A percentile compares a stretch with the other conserved stretches of the same genome.
phyloP scores from a whole-genome alignment of 37 sponge, comb jelly and placozoan genomes.

The Ephydatia muelleri region DNA sequence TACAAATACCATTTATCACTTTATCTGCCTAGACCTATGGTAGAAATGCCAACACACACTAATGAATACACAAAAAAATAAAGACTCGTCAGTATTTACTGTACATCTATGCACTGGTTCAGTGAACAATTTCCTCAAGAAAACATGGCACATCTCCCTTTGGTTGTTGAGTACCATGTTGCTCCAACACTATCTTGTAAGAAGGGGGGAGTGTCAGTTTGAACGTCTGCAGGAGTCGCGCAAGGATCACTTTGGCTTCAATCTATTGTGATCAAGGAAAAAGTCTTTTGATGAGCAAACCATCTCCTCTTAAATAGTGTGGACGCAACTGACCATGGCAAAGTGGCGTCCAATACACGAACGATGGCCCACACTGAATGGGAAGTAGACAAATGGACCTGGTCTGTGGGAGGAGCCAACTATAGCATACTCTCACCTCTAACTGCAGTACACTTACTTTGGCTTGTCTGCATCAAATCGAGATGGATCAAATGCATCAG shows the following conservation, averaged over 20 bases:
- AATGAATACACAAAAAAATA: too few species aligned
- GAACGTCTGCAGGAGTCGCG: constrained; percentile 33
- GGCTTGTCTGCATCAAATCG: constrained; percentile 13
- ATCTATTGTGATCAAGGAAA: background rate
- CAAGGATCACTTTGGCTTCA: constrained; percentile 18
- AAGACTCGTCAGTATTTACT: too few species aligned
- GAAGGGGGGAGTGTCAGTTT: constrained; percentile 7
- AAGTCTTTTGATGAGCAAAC: background rate
- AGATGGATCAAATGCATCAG: constrained; percentile 17
- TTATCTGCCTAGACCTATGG: too few species aligned
- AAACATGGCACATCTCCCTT: constrained; percentile 14
- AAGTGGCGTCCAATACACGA: constrained; percentile 28
- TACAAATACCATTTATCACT: too few species aligned
- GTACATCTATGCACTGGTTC: background rate
- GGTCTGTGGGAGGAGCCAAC: constrained; percentile 10
- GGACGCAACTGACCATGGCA: constrained; percentile 18
- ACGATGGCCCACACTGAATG: constrained; percentile 29
- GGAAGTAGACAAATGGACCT: constrained; percentile 32
- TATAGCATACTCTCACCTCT: background rate
- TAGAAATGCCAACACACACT: too few species aligned
- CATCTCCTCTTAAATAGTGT: background rate
- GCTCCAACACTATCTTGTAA: constrained; percentile 9
- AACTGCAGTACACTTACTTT: background rate
- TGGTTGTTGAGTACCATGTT: constrained; percentile 3
- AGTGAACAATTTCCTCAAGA: background rate